A percentile compares a stretch with the other conserved stretches of the same genome.
These are phyloP conservation scores for Calcarius lapponicus DNA, from an alignment of 2,797 vertebrate genomes.

Conservation along the genomic window DNA sequence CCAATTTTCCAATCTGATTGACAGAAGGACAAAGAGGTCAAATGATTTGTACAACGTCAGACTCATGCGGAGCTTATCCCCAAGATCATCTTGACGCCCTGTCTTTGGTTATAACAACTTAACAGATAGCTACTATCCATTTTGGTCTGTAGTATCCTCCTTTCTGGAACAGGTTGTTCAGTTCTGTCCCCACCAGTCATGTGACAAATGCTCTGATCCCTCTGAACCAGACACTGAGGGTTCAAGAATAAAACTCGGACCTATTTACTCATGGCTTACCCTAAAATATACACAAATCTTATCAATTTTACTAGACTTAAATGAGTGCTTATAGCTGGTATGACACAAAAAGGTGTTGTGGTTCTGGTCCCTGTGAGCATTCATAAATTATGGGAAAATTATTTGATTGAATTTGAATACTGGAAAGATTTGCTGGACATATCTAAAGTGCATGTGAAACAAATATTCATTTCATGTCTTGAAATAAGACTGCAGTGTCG, in stretches of 20 bases:
- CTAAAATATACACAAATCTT: not conserved
- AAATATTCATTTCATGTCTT: not conserved
- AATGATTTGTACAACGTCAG: not conserved
- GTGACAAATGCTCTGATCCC: not conserved
- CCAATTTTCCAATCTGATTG: slow-evolving; percentile 58
- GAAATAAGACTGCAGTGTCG: not conserved
- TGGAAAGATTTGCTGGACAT: not conserved
- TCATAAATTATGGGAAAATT: not conserved
- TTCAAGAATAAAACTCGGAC: not conserved
- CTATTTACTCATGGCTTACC: not conserved
- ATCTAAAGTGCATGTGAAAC: not conserved
- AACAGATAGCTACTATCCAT: slow-evolving; percentile 19
- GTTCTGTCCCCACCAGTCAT: not conserved
- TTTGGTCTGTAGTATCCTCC: not conserved
- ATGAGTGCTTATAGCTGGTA: not conserved
- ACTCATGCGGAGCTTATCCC: slow-evolving; percentile 24
- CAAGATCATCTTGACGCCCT: slow-evolving; percentile 15
- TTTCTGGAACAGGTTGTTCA: slow-evolving; percentile 14
- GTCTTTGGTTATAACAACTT: slow-evolving; percentile 31
- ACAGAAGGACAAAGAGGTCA: slow-evolving; percentile 42
- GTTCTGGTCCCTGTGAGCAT: not conserved
- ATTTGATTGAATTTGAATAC: not conserved
- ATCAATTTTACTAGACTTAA: not conserved
- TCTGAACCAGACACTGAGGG: not conserved
- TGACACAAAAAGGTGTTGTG: not conserved